These are phyloP conservation scores for Elaphurus davidianus DNA, from an alignment of 2,113 vertebrate species.

Conservation along the genomic window DNA sequence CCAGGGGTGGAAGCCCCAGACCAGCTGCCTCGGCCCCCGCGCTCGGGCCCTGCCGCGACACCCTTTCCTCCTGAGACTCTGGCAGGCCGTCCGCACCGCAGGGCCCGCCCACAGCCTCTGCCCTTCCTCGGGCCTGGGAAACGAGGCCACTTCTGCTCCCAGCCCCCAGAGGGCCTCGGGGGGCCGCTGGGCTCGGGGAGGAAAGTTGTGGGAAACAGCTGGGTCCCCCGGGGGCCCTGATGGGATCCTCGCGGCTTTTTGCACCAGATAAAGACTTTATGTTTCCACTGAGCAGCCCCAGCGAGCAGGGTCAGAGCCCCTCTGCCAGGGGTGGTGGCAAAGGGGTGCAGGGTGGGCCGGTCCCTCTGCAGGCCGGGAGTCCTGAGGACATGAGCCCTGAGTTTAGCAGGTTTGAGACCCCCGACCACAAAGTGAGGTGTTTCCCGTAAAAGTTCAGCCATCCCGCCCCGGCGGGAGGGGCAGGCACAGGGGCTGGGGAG, in stretches of 20 bases:
- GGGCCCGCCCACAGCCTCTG: not conserved
- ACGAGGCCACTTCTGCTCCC: not conserved
- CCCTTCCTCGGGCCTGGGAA: conserved; percentile 46
- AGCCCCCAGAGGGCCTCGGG: not conserved
- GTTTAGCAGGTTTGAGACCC: too few relatives aligned
- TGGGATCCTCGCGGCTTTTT: not conserved
- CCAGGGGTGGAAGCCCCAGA: fast-evolving
- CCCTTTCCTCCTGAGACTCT: not conserved
- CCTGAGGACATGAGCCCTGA: not conserved
- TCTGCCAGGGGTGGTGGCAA: fast-evolving
- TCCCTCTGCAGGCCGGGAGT: not conserved
- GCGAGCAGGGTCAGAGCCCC: not conserved
- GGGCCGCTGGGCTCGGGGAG: not conserved
- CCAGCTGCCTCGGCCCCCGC: fast-evolving
- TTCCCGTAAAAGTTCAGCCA: fast-evolving
- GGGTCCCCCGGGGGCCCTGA: not conserved
- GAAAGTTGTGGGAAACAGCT: conserved; percentile 15
- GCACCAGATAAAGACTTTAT: not conserved
- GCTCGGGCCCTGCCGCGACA: too few relatives aligned
- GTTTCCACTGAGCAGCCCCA: not conserved
- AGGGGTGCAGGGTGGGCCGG: fast-evolving
- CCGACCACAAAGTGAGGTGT: fast-evolving
- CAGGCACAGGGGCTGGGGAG: not conserved
- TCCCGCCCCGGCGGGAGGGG: fast-evolving
- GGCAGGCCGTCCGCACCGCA: fast-evolving